These are phyloP conservation scores for Clarias laeviceps DNA, from an alignment of 2,797 vertebrate species.

Conservation along the genomic window DNA sequence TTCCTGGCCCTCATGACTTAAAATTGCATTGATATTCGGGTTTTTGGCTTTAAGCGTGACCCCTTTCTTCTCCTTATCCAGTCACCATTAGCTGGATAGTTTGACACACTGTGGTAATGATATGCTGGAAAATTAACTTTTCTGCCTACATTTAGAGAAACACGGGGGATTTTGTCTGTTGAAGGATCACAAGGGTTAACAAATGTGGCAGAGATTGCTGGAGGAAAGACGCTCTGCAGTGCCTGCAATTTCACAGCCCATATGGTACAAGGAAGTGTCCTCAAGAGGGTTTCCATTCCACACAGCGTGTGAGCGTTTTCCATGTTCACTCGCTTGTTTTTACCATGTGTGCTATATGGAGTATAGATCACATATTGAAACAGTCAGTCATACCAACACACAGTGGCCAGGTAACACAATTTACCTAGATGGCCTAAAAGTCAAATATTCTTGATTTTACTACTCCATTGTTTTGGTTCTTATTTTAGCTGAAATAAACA, in stretches of 20 bases:
- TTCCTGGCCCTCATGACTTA: not conserved
- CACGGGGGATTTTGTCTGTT: not conserved
- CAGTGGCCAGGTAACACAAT: not conserved
- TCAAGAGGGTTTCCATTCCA: slow-evolving; percentile 33
- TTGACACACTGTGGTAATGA: not conserved
- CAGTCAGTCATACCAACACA: not conserved
- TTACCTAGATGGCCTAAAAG: not conserved
- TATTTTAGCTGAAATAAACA: not conserved
- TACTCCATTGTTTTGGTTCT: not conserved
- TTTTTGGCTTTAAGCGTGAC: not conserved
- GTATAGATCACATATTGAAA: not conserved
- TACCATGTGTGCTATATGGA: not conserved
- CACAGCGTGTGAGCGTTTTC: slow-evolving; percentile 7
- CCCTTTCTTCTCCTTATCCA: not conserved
- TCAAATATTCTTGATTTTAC: not conserved
- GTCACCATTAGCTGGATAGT: not conserved
- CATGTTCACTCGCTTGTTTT: not conserved
- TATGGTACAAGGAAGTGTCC: slow-evolving; percentile 48
- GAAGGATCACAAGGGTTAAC: not conserved
- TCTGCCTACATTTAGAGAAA: not conserved
- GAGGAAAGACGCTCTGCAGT: slow-evolving; percentile 31
- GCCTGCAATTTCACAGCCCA: slow-evolving; percentile 55
- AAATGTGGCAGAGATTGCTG: slow-evolving; percentile 9
- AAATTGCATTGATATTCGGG: not conserved
- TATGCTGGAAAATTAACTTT: not conserved